These are phyloP conservation scores for Drosophila peninsularis DNA, from an alignment of 2,888 invertebrate species.

Conservation along the genomic window DNA sequence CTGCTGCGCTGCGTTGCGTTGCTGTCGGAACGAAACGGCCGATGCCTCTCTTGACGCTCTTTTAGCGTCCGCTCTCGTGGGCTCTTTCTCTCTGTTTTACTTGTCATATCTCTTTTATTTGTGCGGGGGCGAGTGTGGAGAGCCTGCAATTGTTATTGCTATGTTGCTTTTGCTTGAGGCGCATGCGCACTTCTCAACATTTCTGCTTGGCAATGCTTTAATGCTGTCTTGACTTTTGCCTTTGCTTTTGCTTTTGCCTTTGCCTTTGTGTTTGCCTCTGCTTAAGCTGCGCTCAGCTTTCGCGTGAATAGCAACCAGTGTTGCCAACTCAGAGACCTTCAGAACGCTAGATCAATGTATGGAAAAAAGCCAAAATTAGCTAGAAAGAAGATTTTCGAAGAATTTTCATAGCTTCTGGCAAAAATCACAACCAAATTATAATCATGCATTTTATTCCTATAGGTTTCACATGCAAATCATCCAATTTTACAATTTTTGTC, in stretches of 20 bases:
- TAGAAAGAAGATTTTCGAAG: too few relatives aligned
- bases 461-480: too few relatives aligned
- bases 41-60: constrained; percentile 33
- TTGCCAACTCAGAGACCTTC: too few relatives aligned
- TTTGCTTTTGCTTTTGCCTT: constrained; percentile 37
- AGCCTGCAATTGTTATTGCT: constrained; percentile 56
- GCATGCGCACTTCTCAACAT: constrained; percentile 57
- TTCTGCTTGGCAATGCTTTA: constrained; percentile 29
- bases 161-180: constrained; percentile 45
- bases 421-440: too few relatives aligned
- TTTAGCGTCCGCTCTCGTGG: constrained; percentile 18
- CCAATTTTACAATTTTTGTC: too few relatives aligned
- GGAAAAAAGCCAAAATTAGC: too few relatives aligned
- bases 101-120: constrained; percentile 23
- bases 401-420: too few relatives aligned
- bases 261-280: constrained; percentile 38
- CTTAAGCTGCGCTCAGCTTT: constrained; percentile 67
- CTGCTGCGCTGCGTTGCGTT: constrained; percentile 35
- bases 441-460: too few relatives aligned
- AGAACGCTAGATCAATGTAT: too few relatives aligned
- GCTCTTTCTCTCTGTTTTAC: constrained; percentile 23
- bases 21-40: constrained; percentile 25
- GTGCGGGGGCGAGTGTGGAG: constrained; percentile 42
- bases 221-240: constrained; percentile 24
- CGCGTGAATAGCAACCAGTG: constrained; percentile 60